Conservation (phyloP, 1,140 invertebrate genomes). For the Belonocnema kinseyi region DNA sequence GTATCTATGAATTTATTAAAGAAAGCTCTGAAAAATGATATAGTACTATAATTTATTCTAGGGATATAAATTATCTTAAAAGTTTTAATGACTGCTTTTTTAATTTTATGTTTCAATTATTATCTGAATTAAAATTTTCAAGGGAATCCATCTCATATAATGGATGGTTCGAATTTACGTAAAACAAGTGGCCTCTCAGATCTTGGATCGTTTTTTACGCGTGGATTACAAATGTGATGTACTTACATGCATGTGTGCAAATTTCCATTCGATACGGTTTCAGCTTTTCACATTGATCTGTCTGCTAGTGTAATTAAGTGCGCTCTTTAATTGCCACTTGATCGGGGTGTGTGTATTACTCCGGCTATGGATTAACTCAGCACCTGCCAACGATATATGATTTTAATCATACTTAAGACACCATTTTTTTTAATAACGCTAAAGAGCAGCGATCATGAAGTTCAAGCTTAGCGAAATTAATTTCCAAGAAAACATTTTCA, state of each 20-base stretch:
- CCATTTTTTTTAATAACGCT: conserved; percentile 5
- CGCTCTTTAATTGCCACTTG: conserved; percentile 25
- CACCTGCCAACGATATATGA: conserved; percentile 27
- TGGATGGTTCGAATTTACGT: neutral
- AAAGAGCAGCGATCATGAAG: neutral
- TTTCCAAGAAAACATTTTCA: neutral
- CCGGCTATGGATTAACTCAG: conserved; percentile 18
- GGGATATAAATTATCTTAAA: conserved; percentile 13
- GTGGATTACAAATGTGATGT: conserved; percentile 11
- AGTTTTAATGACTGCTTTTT: neutral
- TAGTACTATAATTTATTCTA: neutral
- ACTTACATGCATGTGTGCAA: conserved; percentile 19
- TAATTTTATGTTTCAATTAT: conserved; percentile 20
- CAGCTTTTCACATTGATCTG: conserved; percentile 26
- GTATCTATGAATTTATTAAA: too few species aligned
- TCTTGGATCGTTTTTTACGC: conserved; percentile 13
- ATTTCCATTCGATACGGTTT: conserved; percentile 27
- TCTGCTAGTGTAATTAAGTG: conserved; percentile 28
- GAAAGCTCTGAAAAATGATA: too few species aligned
- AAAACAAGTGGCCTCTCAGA: conserved; percentile 13
- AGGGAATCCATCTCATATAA: conserved; percentile 10
- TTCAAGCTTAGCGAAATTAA: neutral
- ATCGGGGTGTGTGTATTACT: conserved; percentile 18
- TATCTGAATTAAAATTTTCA: conserved; percentile 14
- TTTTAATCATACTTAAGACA: conserved; percentile 23